Percentiles rank a stretch among this genome's conserved stretches.
Conservation (phyloP, 2,888 invertebrate genomes). For the Lasius platythorax region DNA sequence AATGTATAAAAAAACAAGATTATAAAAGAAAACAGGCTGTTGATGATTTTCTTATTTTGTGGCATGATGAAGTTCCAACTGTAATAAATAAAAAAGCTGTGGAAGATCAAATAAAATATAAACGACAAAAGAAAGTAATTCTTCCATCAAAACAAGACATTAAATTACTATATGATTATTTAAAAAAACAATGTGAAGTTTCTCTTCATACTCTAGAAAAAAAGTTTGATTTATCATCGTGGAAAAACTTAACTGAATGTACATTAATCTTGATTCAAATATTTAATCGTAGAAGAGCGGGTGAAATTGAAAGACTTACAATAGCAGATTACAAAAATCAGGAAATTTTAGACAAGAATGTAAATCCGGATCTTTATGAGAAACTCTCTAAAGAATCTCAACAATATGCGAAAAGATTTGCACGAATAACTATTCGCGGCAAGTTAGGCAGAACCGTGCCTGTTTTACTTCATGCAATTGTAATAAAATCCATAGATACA, state of each 20-base stretch:
- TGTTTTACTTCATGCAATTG: conserved; percentile 61
- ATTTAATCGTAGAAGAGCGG: conserved; percentile 65
- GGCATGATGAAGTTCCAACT: conserved; percentile 55
- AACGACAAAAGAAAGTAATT: conserved; percentile 43
- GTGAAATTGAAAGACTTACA: conserved; percentile 63
- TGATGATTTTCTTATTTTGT: conserved; percentile 55
- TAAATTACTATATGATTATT: conserved; percentile 41
- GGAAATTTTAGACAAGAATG: conserved; percentile 55
- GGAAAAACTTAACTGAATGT: conserved; percentile 52
- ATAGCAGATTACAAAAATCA: conserved; percentile 53
- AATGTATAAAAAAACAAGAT: conserved; percentile 58
- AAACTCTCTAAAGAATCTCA: conserved; percentile 53
- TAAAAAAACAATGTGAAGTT: conserved; percentile 47
- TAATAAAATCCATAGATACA: conserved; percentile 54
- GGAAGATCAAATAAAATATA: conserved; percentile 52
- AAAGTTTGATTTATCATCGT: conserved; percentile 46
- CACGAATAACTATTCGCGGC: conserved; percentile 62
- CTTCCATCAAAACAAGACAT: conserved; percentile 58
- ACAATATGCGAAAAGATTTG: conserved; percentile 53
- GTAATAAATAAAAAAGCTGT: conserved; percentile 55
- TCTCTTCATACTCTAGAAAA: conserved; percentile 33
- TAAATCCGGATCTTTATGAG: conserved; percentile 57
- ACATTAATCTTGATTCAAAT: conserved; percentile 61
- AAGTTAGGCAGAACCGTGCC: conserved; percentile 65
- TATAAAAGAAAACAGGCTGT: conserved; percentile 48